Percentiles rank a stretch among this genome's conserved stretches.
These are phyloP conservation scores for Pseudomyrmex pallidus DNA, from an alignment of 1,140 invertebrate genomes.

Conservation along the genomic window DNA sequence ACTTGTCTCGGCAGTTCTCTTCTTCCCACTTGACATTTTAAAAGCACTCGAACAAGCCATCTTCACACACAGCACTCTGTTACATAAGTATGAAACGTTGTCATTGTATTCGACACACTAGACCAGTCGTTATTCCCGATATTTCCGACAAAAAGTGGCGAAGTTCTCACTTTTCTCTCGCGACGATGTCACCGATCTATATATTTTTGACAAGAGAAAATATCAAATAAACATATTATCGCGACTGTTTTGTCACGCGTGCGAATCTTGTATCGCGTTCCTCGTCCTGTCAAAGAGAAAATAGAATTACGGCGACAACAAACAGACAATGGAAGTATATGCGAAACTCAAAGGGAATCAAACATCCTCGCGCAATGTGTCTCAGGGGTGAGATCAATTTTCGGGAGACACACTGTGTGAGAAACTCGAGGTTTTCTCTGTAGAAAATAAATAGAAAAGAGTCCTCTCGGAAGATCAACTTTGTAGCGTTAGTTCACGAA, in stretches of 20 bases:
- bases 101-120: no score
- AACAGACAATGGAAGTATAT: not conserved
- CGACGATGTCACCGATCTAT: not conserved
- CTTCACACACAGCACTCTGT: not conserved
- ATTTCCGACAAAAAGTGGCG: not conserved
- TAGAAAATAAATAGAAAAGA: constrained; percentile 24
- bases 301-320: not conserved
- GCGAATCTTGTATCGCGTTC: no score
- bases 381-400: constrained; percentile 24
- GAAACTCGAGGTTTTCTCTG: not conserved
- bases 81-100: constrained; percentile 10
- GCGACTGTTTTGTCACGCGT: not conserved
- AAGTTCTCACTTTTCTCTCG: not conserved
- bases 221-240: not conserved
- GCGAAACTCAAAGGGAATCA: not conserved
- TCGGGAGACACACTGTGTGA: not conserved
- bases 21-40: not conserved
- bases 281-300: not conserved
- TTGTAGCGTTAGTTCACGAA: not conserved
- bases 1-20: constrained; percentile 4
- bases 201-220: not conserved
- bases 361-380: not conserved
- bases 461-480: not conserved
- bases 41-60: constrained; percentile 8
- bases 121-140: not conserved